Base-by-base conservation (phyloP, 1,140 invertebrate genomes). In the Drosophila varians region DNA sequence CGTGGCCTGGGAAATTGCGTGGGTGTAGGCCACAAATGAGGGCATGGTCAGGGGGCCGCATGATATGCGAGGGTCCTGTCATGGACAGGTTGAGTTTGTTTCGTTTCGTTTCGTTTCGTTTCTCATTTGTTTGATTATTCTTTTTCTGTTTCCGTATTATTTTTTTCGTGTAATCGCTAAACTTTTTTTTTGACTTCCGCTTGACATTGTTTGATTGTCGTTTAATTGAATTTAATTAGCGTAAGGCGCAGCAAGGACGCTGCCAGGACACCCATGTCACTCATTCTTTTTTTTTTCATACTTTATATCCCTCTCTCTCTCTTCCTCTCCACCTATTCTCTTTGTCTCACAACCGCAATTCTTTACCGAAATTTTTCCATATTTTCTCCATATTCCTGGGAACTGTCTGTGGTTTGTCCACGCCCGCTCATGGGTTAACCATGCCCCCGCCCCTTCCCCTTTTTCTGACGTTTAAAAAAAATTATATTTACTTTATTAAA, bases 141-240 rank as follows among this genome's bases (percentile, higher is more conserved):
- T 12, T 16, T 40, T 9, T 60, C 23, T n/a, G 40, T n/a, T 54
- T 12, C 40, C 38, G 12, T 48, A 25, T 42, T 23, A 28, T 21
- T 25, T 40, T 42, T 42, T 64, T 46, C 46, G 31, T 49, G 28
- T 57, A 74, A 64, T 74, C 69, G 62, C 69, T 56, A 48, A 64
- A 71, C 38, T 56, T 55, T 62, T 77, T 58, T 36, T 42, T 55
- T 88, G 71, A 88, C 77, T 82, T 84, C 84, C 77, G 80, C 71
- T 87, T 89, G 80, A 89, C 87, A 89, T 82, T 90, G 82, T 87
- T 89, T 90, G 87, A 89, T 89, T 89, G 87, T 87, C 86, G 75
- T 89, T 89, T 89, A 89, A 89, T 89, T 89, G 86, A 89, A 89
- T 89, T 89, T 89, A 89, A 89, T 89, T 89, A 90, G 86, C 79